Conservation (phyloP, 2,888 invertebrate genomes). For the Philereme transversata region DNA sequence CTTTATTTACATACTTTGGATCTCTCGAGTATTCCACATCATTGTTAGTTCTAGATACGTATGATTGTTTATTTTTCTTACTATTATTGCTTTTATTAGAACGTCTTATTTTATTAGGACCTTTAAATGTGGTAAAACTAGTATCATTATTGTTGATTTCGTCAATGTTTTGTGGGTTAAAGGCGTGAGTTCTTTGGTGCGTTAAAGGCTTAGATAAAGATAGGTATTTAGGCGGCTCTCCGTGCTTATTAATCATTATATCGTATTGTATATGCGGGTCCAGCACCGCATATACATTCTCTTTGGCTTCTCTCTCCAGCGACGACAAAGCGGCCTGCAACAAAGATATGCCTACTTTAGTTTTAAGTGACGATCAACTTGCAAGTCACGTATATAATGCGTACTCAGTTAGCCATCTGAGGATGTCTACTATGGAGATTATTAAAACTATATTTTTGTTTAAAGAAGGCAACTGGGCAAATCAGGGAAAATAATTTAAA, state of each 20-base stretch:
- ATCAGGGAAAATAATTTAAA: too few relatives aligned
- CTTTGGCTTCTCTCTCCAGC: constrained; percentile 82
- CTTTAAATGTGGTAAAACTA: constrained; percentile 67
- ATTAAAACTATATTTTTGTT: too few relatives aligned
- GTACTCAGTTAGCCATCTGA: too few relatives aligned
- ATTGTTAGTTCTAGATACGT: constrained; percentile 65
- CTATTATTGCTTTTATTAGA: constrained; percentile 63
- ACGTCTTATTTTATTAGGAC: constrained; percentile 58
- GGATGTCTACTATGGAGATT: too few relatives aligned
- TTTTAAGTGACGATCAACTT: too few relatives aligned
- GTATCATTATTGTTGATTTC: constrained; percentile 70
- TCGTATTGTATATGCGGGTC: constrained; percentile 83
- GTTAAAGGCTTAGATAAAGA: constrained; percentile 80
- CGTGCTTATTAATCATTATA: constrained; percentile 80
- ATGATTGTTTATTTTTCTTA: constrained; percentile 50
- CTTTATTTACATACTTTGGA: constrained; percentile 64
- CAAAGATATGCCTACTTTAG: constrained; percentile 22
- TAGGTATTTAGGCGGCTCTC: constrained; percentile 80
- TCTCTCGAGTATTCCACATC: constrained; percentile 74
- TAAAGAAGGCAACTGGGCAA: too few relatives aligned
- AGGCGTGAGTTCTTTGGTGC: constrained; percentile 79
- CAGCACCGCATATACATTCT: constrained; percentile 82
- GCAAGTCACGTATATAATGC: too few relatives aligned
- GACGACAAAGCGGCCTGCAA: constrained; percentile 75
- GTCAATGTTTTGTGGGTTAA: constrained; percentile 63